Evolutionary conservation across 2,113 vertebrate species (phyloP), one percentile per base, ranked within the genome.

Genomic region (Platysteira castanea): DNA sequence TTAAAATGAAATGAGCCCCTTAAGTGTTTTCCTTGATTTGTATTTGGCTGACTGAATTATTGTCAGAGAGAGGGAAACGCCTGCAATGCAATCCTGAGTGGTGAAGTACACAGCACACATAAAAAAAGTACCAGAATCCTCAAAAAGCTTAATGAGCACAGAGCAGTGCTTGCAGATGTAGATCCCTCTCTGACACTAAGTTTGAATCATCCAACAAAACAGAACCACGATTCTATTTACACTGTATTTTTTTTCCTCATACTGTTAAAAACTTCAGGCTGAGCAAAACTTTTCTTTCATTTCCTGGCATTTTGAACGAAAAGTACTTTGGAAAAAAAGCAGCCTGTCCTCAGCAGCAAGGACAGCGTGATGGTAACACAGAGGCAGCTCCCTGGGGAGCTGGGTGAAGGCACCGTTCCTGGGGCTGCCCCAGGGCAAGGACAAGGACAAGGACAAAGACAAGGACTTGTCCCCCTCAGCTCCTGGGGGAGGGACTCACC

Each of bases 11-110:
- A 79, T 4, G 19, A 86, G 41, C 41, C 73, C 80, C 69, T 82
- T 87, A 89, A 67, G 14, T 50, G 24, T 93, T 92, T 92, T 81
- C 67, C 89, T 84, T 81, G n/a, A 67, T 95, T 95, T 93, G 65
- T 63, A 78, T 92, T 96, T 95, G 60, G 54, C 71, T 81, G 83
- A 71, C 79, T 90, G 70, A 85, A 75, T 78, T 67, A 89, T 60
- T 94, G 35, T 64, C 52, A 52, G 79, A 70, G 57, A 56, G 47
- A 80, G 28, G 22, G 41, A 93, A 96, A 87, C 50, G 60, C 44
- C 82, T 75, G 53, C 87, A 92, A 75, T 35, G 49, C 31, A 89
- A 77, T 52, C 68, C 71, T 74, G 49, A 75, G 33, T 23, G 33
- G 14, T 53, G 46, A 83, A 70, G 47, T 14, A 52, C 56, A 56